These are phyloP conservation scores for Varanus salvator DNA, from an alignment of 2,113 vertebrate species.

Conservation along the genomic window DNA sequence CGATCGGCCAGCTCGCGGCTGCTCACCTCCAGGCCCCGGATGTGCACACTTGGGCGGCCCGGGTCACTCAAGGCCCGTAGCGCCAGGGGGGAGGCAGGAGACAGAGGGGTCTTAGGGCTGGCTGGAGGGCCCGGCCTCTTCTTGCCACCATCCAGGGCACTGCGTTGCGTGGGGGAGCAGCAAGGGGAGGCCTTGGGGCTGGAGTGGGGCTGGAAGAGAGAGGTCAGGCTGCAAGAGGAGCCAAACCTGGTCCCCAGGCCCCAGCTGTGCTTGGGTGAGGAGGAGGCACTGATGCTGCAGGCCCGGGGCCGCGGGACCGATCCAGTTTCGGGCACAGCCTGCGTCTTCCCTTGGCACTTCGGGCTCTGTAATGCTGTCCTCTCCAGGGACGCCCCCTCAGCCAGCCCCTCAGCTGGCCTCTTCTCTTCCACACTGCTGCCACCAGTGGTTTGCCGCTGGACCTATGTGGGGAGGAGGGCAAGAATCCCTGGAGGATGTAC, in stretches of 20 bases:
- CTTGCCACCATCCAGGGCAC: slow-evolving; percentile 40
- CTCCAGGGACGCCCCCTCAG: slow-evolving; percentile 85
- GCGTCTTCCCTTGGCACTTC: slow-evolving; percentile 14
- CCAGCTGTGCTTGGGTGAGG: slow-evolving; percentile 31
- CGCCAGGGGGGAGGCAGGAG: background rate
- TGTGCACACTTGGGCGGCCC: slow-evolving; percentile 77
- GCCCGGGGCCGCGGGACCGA: slow-evolving; percentile 38
- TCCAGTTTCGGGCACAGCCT: background rate
- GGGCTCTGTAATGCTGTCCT: slow-evolving; percentile 84
- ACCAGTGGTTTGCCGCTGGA: slow-evolving; percentile 81
- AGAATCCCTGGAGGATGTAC: background rate
- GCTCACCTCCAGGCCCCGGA: slow-evolving; percentile 91
- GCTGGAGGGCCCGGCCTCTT: background rate
- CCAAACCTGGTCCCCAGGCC: slow-evolving; percentile 39
- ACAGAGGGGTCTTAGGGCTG: background rate
- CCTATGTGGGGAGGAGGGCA: slow-evolving; percentile 64
- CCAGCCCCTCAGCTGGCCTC: slow-evolving; percentile 71
- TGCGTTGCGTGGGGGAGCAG: slow-evolving; percentile 58
- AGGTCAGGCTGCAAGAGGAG: slow-evolving; percentile 68
- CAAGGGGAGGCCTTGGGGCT: slow-evolving; percentile 62
- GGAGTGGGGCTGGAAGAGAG: slow-evolving; percentile 57
- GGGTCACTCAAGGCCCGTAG: slow-evolving; percentile 58
- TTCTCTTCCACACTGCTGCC: background rate
- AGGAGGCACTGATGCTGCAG: slow-evolving; percentile 54
- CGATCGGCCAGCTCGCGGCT: slow-evolving; percentile 91